phyloP scores from a whole-genome alignment of 2,113 vertebrate genomes.

The Brienomyrus brachyistius region DNA sequence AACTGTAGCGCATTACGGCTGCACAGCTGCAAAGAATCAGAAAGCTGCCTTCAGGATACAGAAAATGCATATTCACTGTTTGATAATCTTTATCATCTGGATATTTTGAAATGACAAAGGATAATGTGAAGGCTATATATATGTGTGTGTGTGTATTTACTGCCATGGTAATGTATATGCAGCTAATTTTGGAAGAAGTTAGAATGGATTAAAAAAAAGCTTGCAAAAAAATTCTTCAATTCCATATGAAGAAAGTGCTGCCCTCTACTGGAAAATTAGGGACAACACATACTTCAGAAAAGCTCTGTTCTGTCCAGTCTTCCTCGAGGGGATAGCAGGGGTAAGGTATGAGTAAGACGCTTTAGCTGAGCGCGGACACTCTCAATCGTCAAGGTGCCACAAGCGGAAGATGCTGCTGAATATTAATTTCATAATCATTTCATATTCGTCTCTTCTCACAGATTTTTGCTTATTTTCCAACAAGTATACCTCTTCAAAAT shows the following conservation, averaged over 20 bases:
- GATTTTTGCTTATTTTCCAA: background rate
- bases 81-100: background rate
- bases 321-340: background rate
- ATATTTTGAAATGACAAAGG: background rate
- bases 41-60: background rate
- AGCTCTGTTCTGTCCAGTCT: background rate
- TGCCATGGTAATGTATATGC: too few species aligned
- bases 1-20: background rate
- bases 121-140: background rate
- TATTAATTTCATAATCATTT: background rate
- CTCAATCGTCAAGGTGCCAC: background rate
- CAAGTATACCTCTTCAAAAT: background rate
- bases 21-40: background rate
- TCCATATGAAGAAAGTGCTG: background rate
- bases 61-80: background rate
- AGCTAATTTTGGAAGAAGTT: background rate
- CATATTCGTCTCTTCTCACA: background rate
- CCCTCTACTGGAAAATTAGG: background rate
- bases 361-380: background rate
- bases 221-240: background rate
- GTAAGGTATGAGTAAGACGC: background rate
- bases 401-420: background rate
- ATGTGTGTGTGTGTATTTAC: too few species aligned
- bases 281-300: background rate
- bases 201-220: background rate